Evolutionary conservation across 1,140 invertebrate genomes (phyloP), one percentile per base, ranked within the genome.

Genomic region (Hylaeus anthracinus): DNA sequence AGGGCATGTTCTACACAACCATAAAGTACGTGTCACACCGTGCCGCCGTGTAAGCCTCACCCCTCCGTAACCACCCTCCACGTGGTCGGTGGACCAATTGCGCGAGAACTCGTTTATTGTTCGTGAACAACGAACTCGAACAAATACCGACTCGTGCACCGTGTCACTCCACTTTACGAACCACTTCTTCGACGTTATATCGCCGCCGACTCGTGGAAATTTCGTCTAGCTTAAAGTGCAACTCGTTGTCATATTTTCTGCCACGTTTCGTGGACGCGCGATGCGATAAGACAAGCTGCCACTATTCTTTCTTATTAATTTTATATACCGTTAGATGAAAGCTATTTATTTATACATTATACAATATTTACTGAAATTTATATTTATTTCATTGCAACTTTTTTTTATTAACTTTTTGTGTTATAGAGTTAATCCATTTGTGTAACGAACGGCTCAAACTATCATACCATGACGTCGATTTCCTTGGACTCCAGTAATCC

Each of bases 1-100:
- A 66, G 84, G 74, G 63, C 90, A 73, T 91, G 90, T 91, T 88
- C 86, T 87, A 91, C 90, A 91, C 88, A 91, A 90, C 87, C 87
- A 88, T 91, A 92, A 92, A 92, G 88, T 91, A 91, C 84, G 77
- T 83, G 89, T 90, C 88, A 86, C 89, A 88, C 64, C 75, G 79
- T 78, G 73, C 72, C 53, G 51, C 10, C 72, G 14, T 83, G 81
- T 81, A 74, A 80, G 55, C 67, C 61, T 39, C 10, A 45, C n/a
- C 56, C 76, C n/a, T 6, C 45, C 15, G 26, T 26, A 26, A 26
- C 55, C 63, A 10, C 2, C 12, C 14, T 67, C 55, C 72, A 69
- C 41, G 53, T 58, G 73, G 72, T n/a, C 43, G 67, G 26, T 39
- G 55, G 12, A 73, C 72, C 55, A 75, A 75, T 83, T 26, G 45